A percentile compares a stretch with the other conserved stretches of the same genome.
These are phyloP conservation scores for Euspilapteryx auroguttella DNA, from an alignment of 2,888 invertebrate genomes.

Conservation along the genomic window DNA sequence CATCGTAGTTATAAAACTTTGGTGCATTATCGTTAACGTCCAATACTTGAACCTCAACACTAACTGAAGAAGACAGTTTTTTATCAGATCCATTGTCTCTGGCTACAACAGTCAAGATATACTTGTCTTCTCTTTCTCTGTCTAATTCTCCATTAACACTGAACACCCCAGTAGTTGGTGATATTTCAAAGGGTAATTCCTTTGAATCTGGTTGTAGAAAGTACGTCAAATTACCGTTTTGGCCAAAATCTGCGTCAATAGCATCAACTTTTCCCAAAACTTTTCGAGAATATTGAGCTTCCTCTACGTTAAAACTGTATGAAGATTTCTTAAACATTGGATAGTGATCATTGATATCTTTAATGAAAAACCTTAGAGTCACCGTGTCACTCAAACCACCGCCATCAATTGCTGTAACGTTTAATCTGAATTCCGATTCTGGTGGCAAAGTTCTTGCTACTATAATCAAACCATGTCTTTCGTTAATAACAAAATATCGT, in stretches of 20 bases:
- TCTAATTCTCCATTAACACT: slow-evolving; percentile 77
- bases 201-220: slow-evolving; percentile 51
- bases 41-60: slow-evolving; percentile 78
- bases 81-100: slow-evolving; percentile 69
- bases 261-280: slow-evolving; percentile 78
- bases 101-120: slow-evolving; percentile 72
- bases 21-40: slow-evolving; percentile 87
- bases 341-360: slow-evolving; percentile 82
- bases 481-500: slow-evolving; percentile 75
- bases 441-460: slow-evolving; percentile 72
- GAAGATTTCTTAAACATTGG: slow-evolving; percentile 81
- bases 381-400: slow-evolving; percentile 74
- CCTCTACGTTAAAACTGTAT: slow-evolving; percentile 81
- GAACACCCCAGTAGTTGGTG: slow-evolving; percentile 68
- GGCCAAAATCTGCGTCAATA: slow-evolving; percentile 77
- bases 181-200: slow-evolving; percentile 69
- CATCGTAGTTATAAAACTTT: slow-evolving; percentile 76
- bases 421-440: slow-evolving; percentile 74
- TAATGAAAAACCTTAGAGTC: slow-evolving; percentile 70
- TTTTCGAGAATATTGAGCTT: slow-evolving; percentile 72
- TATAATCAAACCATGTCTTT: slow-evolving; percentile 73
- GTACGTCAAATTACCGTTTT: slow-evolving; percentile 79
- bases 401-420: slow-evolving; percentile 75
- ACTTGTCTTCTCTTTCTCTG: slow-evolving; percentile 71
- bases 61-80: slow-evolving; percentile 70